Conservation (phyloP, 2,797 vertebrate genomes). For the Bryconaethiops microstoma region DNA sequence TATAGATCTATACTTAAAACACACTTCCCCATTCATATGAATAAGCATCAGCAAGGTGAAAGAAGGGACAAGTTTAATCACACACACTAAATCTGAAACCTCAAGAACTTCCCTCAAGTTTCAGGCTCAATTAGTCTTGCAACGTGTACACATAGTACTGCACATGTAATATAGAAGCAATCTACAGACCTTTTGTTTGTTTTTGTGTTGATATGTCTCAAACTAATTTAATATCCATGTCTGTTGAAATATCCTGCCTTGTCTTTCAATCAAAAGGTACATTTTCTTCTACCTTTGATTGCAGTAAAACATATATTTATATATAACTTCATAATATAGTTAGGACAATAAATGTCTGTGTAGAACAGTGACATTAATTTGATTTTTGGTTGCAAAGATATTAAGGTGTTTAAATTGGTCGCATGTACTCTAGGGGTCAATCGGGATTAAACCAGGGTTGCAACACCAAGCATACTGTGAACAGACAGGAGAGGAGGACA, state of each 20-base stretch:
- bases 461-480: constrained; percentile 79
- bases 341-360: constrained; percentile 77
- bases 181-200: constrained; percentile 12
- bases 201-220: constrained; percentile 36
- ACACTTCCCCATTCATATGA: constrained; percentile 4
- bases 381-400: constrained; percentile 82
- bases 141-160: neutral
- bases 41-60: constrained; percentile 14
- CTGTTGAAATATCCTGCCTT: constrained; percentile 78
- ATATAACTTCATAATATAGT: constrained; percentile 75
- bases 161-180: neutral
- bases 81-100: constrained; percentile 21
- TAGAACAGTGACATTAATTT: constrained; percentile 81
- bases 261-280: constrained; percentile 76
- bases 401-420: constrained; percentile 85
- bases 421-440: constrained; percentile 78
- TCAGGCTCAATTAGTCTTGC: constrained; percentile 38
- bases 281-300: constrained; percentile 72
- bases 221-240: constrained; percentile 58
- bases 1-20: constrained; percentile 10
- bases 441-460: constrained; percentile 76
- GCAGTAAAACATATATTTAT: constrained; percentile 75
- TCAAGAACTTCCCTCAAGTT: constrained; percentile 15
- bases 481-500: constrained; percentile 44
- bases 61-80: constrained; percentile 13